phyloP scores from a whole-genome alignment of 1,140 invertebrate genomes.

The Drosophila suzukii region DNA sequence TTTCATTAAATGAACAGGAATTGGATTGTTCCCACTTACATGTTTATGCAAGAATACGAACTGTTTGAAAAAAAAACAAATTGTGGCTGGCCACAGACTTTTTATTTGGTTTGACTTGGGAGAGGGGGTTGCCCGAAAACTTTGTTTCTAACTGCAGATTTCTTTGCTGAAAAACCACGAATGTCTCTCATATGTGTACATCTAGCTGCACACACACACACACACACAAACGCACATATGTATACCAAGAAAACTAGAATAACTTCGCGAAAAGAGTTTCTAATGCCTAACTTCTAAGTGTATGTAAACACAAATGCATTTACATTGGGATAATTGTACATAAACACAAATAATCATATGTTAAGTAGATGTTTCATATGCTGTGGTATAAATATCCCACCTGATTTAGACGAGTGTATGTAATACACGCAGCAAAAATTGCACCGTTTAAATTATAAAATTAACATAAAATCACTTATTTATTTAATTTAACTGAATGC shows the following conservation, averaged over 20 bases:
- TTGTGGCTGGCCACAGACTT: neutral
- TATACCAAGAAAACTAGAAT: slow-evolving; percentile 40
- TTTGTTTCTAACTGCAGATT: slow-evolving; percentile 16
- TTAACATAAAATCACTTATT: neutral
- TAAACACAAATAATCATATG: slow-evolving; percentile 36
- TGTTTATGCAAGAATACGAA: neutral
- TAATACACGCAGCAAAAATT: slow-evolving; percentile 28
- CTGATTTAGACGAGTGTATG: slow-evolving; percentile 39
- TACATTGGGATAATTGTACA: slow-evolving; percentile 4
- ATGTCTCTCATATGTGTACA: slow-evolving; percentile 29
- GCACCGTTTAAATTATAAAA: neutral
- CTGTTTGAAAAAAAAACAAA: neutral
- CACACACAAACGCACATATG: neutral
- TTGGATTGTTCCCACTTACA: neutral
- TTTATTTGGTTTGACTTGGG: neutral
- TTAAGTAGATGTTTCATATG: slow-evolving; percentile 18
- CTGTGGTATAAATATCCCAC: slow-evolving; percentile 33
- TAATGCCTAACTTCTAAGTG: slow-evolving; percentile 11
- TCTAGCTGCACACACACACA: slow-evolving; percentile 8
- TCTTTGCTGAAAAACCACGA: slow-evolving; percentile 31
- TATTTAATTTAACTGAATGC: neutral
- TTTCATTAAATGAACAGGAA: neutral
- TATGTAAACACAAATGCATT: neutral
- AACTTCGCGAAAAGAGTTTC: slow-evolving; percentile 33
- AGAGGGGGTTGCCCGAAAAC: neutral